Percentiles rank a stretch among this genome's conserved stretches.
Evolutionary conservation across 2,113 vertebrate genomes (phyloP).

Genomic region (Perca schrenkii): DNA sequence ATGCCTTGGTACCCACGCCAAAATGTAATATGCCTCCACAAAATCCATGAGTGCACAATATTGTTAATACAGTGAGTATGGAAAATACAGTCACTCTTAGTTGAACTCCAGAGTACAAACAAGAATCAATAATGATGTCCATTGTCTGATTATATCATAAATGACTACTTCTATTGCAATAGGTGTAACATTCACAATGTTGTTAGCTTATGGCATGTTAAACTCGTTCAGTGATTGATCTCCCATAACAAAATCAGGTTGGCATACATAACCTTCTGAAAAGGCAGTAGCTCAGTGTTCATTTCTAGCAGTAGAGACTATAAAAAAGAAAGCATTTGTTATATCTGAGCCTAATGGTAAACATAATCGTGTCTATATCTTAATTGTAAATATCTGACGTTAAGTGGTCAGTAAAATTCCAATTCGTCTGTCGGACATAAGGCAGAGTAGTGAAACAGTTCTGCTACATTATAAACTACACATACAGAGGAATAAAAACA

Average conservation of each 20-base stretch:
- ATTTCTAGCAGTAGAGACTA: conserved; percentile 81
- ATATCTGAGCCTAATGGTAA: conserved; percentile 80
- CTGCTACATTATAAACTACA: conserved; percentile 76
- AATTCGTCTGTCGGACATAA: conserved; percentile 68
- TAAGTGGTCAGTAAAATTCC: conserved; percentile 64
- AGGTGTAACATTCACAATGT: conserved; percentile 74
- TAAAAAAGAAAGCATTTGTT: conserved; percentile 80
- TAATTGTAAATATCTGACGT: conserved; percentile 75
- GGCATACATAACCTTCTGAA: conserved; percentile 69
- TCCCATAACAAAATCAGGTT: conserved; percentile 72
- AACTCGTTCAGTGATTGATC: conserved; percentile 74
- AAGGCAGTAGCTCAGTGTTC: conserved; percentile 81
- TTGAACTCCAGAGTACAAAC: conserved; percentile 65
- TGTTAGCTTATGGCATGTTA: conserved; percentile 74
- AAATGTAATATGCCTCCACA: conserved; percentile 71
- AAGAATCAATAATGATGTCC: conserved; percentile 59
- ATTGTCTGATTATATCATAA: conserved; percentile 65
- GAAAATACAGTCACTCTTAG: conserved; percentile 67
- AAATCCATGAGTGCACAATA: conserved; percentile 75
- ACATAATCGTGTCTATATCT: conserved; percentile 75
- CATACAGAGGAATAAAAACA: conserved; percentile 72
- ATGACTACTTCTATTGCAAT: conserved; percentile 69
- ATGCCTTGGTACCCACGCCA: conserved; percentile 76
- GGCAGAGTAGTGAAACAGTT: conserved; percentile 70
- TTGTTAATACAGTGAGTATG: conserved; percentile 78